These are phyloP conservation scores for Serranus cabrilla DNA, from an alignment of 2,797 vertebrate genomes.

Conservation along the genomic window DNA sequence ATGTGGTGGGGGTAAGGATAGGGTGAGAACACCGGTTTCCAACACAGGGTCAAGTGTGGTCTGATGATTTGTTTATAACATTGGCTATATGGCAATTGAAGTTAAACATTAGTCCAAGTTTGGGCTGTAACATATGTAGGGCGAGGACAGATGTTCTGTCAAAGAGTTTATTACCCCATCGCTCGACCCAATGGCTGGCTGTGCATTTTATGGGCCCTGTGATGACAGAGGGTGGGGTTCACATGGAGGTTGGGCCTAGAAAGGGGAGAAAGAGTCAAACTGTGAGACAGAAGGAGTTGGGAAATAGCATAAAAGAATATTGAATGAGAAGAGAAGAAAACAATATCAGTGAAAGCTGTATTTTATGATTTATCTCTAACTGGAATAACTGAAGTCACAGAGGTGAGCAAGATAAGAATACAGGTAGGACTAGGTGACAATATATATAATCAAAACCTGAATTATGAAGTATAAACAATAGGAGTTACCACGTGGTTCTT, in stretches of 20 bases:
- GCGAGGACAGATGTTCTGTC: constrained; percentile 67
- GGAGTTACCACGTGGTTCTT: too few relatives aligned
- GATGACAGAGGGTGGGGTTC: constrained; percentile 49
- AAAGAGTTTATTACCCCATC: constrained; percentile 65
- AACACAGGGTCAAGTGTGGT: background rate
- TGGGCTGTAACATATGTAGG: constrained; percentile 33
- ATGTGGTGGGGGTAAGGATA: background rate
- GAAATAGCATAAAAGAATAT: background rate
- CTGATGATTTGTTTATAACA: constrained; percentile 19
- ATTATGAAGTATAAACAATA: too few relatives aligned
- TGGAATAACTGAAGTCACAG: constrained; percentile 1
- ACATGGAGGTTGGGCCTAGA: constrained; percentile 15
- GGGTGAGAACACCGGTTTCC: background rate
- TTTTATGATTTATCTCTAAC: background rate
- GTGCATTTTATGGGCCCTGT: constrained; percentile 55
- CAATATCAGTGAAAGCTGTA: background rate
- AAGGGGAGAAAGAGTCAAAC: constrained; percentile 1
- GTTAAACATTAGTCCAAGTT: constrained; percentile 42
- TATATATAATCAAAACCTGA: too few relatives aligned
- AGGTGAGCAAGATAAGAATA: background rate
- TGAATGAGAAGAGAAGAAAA: background rate
- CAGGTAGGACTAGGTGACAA: too few relatives aligned
- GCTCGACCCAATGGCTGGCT: constrained; percentile 14
- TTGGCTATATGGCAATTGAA: constrained; percentile 20
- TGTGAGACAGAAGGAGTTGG: background rate